phyloP scores from a whole-genome alignment of 92 coral and sea anemone genomes.

The Muricea muricata region DNA sequence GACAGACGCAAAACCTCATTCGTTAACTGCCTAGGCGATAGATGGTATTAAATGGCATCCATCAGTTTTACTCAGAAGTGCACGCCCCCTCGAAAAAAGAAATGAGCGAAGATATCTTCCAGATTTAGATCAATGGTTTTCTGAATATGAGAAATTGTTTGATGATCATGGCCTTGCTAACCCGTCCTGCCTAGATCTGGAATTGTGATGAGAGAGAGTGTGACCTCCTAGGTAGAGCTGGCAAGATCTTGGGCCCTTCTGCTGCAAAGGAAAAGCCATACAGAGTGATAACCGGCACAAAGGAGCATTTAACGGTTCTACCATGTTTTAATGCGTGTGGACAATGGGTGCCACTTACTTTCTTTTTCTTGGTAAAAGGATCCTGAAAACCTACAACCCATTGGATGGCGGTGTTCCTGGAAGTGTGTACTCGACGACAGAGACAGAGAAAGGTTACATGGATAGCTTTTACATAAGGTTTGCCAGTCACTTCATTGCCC shows the following conservation, averaged over 20 bases:
- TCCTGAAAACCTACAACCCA: no score
- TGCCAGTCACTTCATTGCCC: no score
- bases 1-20: conserved; percentile 48
- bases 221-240: conserved; percentile 58
- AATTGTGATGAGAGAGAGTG: conserved; percentile 64
- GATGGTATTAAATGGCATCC: conserved; percentile 62
- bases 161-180: conserved; percentile 9
- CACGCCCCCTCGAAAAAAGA: conserved; percentile 64
- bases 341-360: no score
- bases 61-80: conserved; percentile 35
- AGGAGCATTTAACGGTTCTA: conserved; percentile 69
- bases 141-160: conserved; percentile 45
- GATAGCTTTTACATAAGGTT: no score
- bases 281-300: background rate
- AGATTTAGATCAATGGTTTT: conserved; percentile 40
- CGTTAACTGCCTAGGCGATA: conserved; percentile 50
- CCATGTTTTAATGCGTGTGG: no score
- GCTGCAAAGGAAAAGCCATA: conserved; percentile 38
- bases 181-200: conserved; percentile 60
- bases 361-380: no score
- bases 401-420: no score
- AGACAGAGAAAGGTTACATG: no score
- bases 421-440: no score
- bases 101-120: conserved; percentile 13
- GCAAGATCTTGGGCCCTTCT: conserved; percentile 56